These are phyloP conservation scores for Cairina moschata DNA, from an alignment of 2,113 vertebrate species.

Conservation along the genomic window DNA sequence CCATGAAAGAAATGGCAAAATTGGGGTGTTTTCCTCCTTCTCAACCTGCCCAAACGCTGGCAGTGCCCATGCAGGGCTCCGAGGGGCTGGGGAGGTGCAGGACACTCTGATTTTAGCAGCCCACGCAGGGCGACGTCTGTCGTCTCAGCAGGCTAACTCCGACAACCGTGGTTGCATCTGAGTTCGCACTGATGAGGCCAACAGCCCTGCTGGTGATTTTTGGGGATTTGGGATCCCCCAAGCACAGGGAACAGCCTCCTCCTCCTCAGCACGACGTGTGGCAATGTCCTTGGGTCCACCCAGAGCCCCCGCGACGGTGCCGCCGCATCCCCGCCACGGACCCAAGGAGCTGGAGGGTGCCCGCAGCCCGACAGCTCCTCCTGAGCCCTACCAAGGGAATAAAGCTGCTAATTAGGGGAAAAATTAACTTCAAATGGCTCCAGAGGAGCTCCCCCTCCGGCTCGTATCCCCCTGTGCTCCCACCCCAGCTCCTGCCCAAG, in stretches of 20 bases:
- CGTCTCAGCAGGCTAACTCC: neutral
- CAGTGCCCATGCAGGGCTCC: neutral
- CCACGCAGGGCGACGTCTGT: neutral
- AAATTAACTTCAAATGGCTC: no score
- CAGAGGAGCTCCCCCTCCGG: no score
- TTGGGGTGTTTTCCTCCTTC: neutral
- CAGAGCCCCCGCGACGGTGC: neutral
- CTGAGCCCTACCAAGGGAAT: neutral
- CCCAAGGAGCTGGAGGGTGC: neutral
- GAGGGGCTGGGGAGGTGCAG: neutral
- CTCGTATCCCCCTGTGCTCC: no score
- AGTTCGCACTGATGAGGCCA: neutral
- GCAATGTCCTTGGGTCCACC: no score
- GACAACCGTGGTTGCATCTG: neutral
- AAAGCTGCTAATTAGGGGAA: neutral
- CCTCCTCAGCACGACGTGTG: no score
- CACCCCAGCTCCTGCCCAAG: no score
- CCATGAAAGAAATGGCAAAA: neutral
- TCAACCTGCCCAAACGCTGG: neutral
- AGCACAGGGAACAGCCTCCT: no score
- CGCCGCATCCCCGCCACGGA: neutral
- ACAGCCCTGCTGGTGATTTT: neutral
- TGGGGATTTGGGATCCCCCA: no score
- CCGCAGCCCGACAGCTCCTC: no score
- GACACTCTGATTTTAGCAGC: neutral